phyloP scores from a whole-genome alignment of 2,797 vertebrate species.

The Margarornis squamiger region DNA sequence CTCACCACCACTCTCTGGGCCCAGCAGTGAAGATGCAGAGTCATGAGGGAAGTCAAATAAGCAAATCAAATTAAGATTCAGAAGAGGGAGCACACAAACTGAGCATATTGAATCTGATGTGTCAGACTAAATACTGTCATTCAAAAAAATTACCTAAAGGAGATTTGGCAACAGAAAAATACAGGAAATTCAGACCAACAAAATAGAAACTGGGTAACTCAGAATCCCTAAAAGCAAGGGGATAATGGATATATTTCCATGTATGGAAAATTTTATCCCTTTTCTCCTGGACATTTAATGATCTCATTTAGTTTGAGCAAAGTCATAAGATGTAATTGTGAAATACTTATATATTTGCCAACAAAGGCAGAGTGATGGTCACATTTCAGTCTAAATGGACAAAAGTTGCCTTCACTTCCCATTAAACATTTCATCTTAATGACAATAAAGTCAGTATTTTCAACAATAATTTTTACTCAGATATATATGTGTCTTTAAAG shows the following conservation, averaged over 20 bases:
- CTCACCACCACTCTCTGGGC: no score
- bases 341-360: background rate
- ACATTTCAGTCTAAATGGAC: background rate
- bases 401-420: background rate
- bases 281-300: background rate
- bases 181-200: background rate
- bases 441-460: background rate
- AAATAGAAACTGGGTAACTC: background rate
- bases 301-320: background rate
- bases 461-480: background rate
- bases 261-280: background rate
- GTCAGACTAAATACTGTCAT: background rate
- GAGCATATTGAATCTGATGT: background rate
- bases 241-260: background rate
- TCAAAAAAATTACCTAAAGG: background rate
- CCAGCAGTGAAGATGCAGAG: background rate
- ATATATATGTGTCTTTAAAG: background rate
- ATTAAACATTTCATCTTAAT: background rate
- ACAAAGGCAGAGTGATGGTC: background rate
- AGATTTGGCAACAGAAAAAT: background rate
- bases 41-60: background rate
- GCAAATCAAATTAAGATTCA: background rate
- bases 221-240: background rate
- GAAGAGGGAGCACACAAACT: background rate
- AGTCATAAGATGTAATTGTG: background rate